Conservation (phyloP, 2,797 vertebrate species). For the Gymnoscopelus microlampas region DNA sequence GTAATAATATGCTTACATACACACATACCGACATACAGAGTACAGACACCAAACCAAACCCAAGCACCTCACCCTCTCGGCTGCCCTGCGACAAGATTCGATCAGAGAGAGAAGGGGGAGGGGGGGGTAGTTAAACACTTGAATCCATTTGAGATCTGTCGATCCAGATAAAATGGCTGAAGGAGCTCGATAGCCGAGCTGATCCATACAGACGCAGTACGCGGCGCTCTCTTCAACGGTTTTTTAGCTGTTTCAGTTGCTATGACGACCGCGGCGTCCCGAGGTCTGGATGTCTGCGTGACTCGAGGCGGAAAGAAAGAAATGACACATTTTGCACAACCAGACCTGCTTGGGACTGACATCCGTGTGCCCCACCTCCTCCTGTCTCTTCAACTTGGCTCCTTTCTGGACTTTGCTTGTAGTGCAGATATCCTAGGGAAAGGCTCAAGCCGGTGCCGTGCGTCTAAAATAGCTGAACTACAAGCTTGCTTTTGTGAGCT, state of each 20-base stretch:
- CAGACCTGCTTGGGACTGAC: conserved; percentile 37
- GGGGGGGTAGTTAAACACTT: conserved; percentile 7
- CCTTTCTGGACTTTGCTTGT: conserved; percentile 17
- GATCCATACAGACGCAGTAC: conserved; percentile 23
- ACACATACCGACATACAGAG: conserved; percentile 20
- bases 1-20: conserved; percentile 28
- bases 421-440: conserved; percentile 28
- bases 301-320: conserved; percentile 38
- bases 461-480: conserved; percentile 25
- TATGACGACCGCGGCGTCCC: conserved; percentile 45
- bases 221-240: conserved; percentile 22
- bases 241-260: conserved; percentile 52
- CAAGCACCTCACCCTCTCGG: conserved; percentile 38
- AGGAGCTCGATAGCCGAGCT: conserved; percentile 16
- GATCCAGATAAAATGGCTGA: conserved; percentile 41
- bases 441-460: conserved; percentile 11
- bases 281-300: conserved; percentile 36
- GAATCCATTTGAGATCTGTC: conserved; percentile 35
- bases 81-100: conserved; percentile 56
- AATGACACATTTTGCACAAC: conserved; percentile 31
- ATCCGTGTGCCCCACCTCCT: conserved; percentile 19
- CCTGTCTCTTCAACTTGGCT: not conserved
- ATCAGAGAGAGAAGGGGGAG: conserved; percentile 38
- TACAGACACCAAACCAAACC: conserved; percentile 18
- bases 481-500: not conserved